Evolutionary conservation across 2,888 invertebrate species (phyloP).

Genomic region (Rhingia rostrata): DNA sequence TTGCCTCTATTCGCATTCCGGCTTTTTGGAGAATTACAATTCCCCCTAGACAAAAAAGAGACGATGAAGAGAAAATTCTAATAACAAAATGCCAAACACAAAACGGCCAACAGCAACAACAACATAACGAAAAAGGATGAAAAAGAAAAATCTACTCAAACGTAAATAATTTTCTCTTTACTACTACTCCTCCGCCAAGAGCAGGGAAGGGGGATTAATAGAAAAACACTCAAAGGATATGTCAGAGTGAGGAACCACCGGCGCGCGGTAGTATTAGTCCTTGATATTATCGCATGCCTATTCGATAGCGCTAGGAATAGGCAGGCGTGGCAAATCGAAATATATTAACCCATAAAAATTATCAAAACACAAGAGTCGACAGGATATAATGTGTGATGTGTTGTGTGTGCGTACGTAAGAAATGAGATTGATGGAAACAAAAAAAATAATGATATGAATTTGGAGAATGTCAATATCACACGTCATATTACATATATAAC

Average conservation of each 20-base stretch:
- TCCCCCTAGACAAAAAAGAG: constrained; percentile 19
- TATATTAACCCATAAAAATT: constrained; percentile 54
- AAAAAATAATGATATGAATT: constrained; percentile 41
- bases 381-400: background rate
- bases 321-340: constrained; percentile 42
- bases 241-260: constrained; percentile 1
- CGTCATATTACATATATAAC: background rate
- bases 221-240: background rate
- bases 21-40: constrained; percentile 2
- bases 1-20: constrained; percentile 7
- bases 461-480: constrained; percentile 48
- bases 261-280: background rate
- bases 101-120: background rate
- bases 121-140: constrained; percentile 2
- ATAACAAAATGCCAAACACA: constrained; percentile 45
- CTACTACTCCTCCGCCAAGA: background rate
- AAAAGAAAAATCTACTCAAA: constrained; percentile 41
- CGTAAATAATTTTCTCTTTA: constrained; percentile 39
- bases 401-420: background rate
- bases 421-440: constrained; percentile 20
- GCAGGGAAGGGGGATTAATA: background rate
- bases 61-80: constrained; percentile 33
- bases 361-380: constrained; percentile 45
- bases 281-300: constrained; percentile 16
- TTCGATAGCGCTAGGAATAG: constrained; percentile 6